Evolutionary conservation across 2,113 vertebrate genomes (phyloP).

Genomic region (Cyprinodon variegatus): DNA sequence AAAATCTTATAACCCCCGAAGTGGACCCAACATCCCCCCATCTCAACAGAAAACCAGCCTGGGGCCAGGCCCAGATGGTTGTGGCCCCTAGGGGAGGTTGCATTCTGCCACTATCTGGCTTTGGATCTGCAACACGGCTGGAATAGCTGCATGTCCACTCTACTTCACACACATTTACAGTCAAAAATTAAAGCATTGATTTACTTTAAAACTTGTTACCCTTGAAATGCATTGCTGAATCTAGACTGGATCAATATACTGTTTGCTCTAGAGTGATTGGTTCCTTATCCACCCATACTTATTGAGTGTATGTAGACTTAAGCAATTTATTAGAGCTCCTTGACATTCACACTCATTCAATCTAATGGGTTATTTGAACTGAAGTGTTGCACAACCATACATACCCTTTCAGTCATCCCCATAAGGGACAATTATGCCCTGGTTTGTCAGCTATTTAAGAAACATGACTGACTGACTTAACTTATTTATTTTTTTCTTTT

Average conservation of each 20-base stretch:
- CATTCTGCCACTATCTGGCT: slow-evolving; percentile 35
- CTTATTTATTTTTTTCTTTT: too few relatives aligned
- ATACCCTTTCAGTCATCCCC: not conserved
- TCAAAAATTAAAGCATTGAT: slow-evolving; percentile 21
- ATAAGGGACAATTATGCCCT: not conserved
- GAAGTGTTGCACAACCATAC: not conserved
- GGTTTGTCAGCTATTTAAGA: not conserved
- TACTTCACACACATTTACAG: slow-evolving; percentile 2
- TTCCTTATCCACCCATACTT: not conserved
- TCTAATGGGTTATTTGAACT: not conserved
- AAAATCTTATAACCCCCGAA: slow-evolving; percentile 13
- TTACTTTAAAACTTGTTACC: slow-evolving; percentile 7
- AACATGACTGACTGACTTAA: not conserved
- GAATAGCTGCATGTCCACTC: slow-evolving; percentile 25
- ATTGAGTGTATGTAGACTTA: not conserved
- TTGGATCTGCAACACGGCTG: slow-evolving; percentile 23
- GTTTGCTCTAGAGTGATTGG: too few relatives aligned
- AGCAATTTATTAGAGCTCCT: not conserved
- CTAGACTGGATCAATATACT: too few relatives aligned
- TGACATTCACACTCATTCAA: not conserved
- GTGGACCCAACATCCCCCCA: slow-evolving; percentile 5
- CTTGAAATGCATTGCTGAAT: not conserved
- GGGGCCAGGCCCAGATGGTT: slow-evolving; percentile 63
- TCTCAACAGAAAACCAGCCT: slow-evolving; percentile 32
- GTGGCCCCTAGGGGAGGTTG: slow-evolving; percentile 16